phyloP scores from a whole-genome alignment of 2,113 vertebrate species.

The Pelvicachromis taeniatus region DNA sequence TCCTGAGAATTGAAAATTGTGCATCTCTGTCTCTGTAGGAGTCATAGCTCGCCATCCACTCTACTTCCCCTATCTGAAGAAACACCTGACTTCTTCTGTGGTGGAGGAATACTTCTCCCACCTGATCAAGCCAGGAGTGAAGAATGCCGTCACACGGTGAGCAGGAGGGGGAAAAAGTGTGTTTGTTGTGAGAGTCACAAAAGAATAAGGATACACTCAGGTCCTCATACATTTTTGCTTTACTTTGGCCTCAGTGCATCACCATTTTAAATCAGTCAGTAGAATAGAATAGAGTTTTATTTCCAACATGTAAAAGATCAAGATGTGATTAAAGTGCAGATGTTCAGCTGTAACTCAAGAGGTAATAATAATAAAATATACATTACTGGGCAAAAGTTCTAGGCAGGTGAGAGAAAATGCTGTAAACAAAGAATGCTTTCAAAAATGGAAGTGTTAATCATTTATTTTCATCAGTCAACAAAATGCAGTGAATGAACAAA shows the following conservation, averaged over 20 bases:
- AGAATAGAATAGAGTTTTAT: not conserved
- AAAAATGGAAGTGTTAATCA: too few relatives aligned
- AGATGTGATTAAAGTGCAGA: not conserved
- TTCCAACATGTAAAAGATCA: not conserved
- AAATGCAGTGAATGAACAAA: too few relatives aligned
- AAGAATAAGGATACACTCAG: not conserved
- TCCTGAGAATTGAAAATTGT: not conserved
- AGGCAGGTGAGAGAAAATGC: too few relatives aligned
- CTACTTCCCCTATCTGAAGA: constrained; percentile 84
- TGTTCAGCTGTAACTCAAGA: not conserved
- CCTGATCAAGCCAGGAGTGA: constrained; percentile 69
- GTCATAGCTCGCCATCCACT: constrained; percentile 81
- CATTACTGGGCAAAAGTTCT: too few relatives aligned
- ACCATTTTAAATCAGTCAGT: not conserved
- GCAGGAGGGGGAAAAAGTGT: not conserved
- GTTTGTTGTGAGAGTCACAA: not conserved
- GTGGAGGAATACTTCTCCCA: constrained; percentile 81
- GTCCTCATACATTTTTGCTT: not conserved
- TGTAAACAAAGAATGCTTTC: too few relatives aligned
- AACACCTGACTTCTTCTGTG: constrained; percentile 77
- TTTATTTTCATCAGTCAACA: too few relatives aligned
- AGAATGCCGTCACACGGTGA: constrained; percentile 75
- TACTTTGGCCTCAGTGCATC: not conserved
- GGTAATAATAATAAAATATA: not conserved
- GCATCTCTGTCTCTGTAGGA: constrained; percentile 53